Evolutionary conservation across 2,113 vertebrate species (phyloP).

Genomic region (Colossoma macropomum): DNA sequence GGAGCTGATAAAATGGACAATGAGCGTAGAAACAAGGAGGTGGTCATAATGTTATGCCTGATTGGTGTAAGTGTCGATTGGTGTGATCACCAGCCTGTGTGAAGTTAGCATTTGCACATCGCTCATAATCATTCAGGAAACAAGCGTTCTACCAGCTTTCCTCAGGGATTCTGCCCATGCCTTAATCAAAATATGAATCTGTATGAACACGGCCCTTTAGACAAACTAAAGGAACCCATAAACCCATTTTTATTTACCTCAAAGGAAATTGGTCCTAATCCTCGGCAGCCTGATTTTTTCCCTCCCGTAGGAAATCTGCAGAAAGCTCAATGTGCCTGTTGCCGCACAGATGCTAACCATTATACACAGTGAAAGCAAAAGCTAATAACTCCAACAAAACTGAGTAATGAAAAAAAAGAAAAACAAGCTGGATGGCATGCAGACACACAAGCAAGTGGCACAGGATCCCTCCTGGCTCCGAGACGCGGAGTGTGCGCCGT

Average conservation of each 20-base stretch:
- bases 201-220: constrained; percentile 40
- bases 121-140: constrained; percentile 25
- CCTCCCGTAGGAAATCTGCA: constrained; percentile 15
- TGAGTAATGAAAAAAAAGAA: constrained; percentile 40
- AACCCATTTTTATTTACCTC: constrained; percentile 61
- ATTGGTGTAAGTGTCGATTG: too few relatives aligned
- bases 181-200: constrained; percentile 35
- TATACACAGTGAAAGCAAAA: constrained; percentile 45
- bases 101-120: constrained; percentile 12
- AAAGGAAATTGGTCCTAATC: constrained; percentile 59
- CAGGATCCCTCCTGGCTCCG: constrained; percentile 5
- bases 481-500: neutral
- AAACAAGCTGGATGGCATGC: constrained; percentile 44
- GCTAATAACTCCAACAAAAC: constrained; percentile 49
- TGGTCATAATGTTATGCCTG: too few relatives aligned
- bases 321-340: constrained; percentile 35
- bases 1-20: too few relatives aligned
- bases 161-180: constrained; percentile 20
- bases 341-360: constrained; percentile 59
- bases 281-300: constrained; percentile 41
- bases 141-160: neutral
- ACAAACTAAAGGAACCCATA: constrained; percentile 49
- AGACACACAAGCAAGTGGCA: constrained; percentile 15
- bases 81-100: neutral
- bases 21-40: too few relatives aligned